Conservation (phyloP, 2,113 vertebrate species). For the Cromileptes altivelis region DNA sequence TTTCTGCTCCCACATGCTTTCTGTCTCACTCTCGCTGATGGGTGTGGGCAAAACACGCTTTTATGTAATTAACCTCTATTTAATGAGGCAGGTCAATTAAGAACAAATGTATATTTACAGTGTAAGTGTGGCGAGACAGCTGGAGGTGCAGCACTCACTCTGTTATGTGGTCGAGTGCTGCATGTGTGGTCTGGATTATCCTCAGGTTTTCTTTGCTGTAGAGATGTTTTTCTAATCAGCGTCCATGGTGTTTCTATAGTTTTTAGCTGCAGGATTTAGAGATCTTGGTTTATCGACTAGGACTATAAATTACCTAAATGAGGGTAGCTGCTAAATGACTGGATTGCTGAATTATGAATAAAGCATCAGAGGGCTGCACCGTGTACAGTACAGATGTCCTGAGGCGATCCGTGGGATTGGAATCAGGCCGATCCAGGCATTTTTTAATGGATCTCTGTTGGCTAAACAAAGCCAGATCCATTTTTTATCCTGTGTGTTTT, state of each 20-base stretch:
- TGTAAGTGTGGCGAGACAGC: background rate
- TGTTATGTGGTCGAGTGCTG: background rate
- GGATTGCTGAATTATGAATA: background rate
- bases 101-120: conserved; percentile 34
- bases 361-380: background rate
- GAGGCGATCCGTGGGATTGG: background rate
- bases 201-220: background rate
- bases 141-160: background rate
- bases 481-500: too few relatives aligned
- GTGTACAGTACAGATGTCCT: background rate
- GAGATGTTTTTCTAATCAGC: background rate
- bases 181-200: background rate
- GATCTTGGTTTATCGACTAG: background rate
- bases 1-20: conserved; percentile 2
- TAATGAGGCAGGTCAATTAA: conserved; percentile 33
- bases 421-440: background rate
- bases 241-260: background rate
- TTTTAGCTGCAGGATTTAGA: background rate
- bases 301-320: background rate
- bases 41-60: conserved; percentile 5
- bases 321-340: background rate
- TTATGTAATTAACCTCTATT: conserved; percentile 44
- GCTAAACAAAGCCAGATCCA: too few relatives aligned
- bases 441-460: background rate
- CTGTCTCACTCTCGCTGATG: conserved; percentile 4